Conservation (phyloP, 1,140 invertebrate species). For the Drosophila littoralis region DNA sequence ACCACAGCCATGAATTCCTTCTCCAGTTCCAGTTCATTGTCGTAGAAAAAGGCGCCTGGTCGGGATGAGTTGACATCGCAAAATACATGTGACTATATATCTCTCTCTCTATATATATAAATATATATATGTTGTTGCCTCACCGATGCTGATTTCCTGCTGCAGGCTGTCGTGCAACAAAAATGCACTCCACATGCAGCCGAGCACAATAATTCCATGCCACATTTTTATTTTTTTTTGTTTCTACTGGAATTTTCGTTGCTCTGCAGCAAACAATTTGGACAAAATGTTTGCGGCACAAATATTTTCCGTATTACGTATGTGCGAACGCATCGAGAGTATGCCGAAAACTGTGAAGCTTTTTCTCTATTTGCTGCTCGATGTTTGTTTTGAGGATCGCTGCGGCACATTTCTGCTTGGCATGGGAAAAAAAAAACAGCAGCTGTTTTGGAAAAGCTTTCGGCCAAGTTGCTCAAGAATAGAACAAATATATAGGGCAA, state of each 20-base stretch:
- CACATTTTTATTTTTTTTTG: constrained; percentile 43
- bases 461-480: neutral
- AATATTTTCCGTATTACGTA: constrained; percentile 28
- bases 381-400: constrained; percentile 6
- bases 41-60: constrained; percentile 84
- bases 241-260: constrained; percentile 18
- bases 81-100: neutral
- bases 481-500: neutral
- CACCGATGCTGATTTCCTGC: constrained; percentile 77
- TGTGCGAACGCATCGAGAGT: constrained; percentile 4
- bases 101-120: neutral
- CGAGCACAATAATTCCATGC: constrained; percentile 51
- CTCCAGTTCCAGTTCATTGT: constrained; percentile 83
- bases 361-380: constrained; percentile 6
- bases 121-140: constrained; percentile 17
- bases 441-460: constrained; percentile 42
- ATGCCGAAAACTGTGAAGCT: constrained; percentile 33
- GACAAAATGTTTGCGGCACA: neutral
- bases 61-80: too few species aligned
- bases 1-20: constrained; percentile 84
- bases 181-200: constrained; percentile 69
- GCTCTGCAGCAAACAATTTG: constrained; percentile 11
- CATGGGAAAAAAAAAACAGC: neutral
- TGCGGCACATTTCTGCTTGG: neutral
- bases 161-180: constrained; percentile 48